Base-by-base conservation (phyloP, 2,888 invertebrate genomes). In the Phyto melanocephala region DNA sequence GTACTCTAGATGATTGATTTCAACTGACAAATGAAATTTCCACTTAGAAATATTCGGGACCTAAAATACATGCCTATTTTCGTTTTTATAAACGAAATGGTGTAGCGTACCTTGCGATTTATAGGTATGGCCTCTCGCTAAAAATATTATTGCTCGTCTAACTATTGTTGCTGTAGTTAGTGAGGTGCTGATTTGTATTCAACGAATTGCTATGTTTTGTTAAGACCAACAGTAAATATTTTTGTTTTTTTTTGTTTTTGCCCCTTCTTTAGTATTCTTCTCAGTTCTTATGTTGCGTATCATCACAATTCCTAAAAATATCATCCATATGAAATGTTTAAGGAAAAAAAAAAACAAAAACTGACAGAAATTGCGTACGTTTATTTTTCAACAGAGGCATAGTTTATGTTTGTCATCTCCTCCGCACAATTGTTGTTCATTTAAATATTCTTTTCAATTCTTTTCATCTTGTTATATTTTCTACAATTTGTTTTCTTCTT, bases 341-440 rank as follows among this genome's bases (percentile, higher is more conserved):
- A n/a, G n/a, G n/a, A n/a, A n/a, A n/a, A n/a, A n/a, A n/a, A n/a
- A n/a, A 77, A 60, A 70, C 45, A 62, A 70, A 54, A 70, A 70
- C 70, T 70, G 77, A 70, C 70, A 75, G 58, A 70, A 47, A 76
- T 75, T 82, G 81, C 78, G 74, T 78, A 75, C 65, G 54, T 79
- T 72, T 74, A 79, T 65, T 71, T 79, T 82, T 79, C 82, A 82
- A 75, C 82, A 75, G 79, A 75, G 82, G 78, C 80, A 83, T 81
- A 80, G 83, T 83, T 83, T 83, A 83, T 83, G 83, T 83, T 83
- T 84, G 84, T 84, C 83, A 84, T 80, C 84, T 84, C 83, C 84
- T 84, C 81, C 81, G 84, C 84, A 84, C 75, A 84, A 79, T 79
- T 79, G 79, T 82, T 82, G 79, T 79, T 60, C 20, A 56, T 45